Percentiles rank a stretch among this genome's conserved stretches.
These are phyloP conservation scores for Scolopax rusticola DNA, from an alignment of 2,797 vertebrate species.

Conservation along the genomic window DNA sequence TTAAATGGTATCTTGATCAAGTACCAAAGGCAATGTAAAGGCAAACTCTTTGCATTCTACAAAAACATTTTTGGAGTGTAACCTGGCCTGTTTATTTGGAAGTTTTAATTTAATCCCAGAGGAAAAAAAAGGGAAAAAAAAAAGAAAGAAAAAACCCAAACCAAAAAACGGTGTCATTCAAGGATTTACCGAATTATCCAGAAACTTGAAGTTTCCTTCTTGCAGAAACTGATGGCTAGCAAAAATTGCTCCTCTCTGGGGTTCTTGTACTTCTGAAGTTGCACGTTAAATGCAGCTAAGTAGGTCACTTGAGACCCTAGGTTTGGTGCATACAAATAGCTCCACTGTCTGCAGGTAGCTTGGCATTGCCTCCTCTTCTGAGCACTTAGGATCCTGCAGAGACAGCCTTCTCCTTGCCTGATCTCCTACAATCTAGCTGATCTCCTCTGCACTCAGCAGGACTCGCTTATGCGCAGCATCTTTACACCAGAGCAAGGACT, in stretches of 20 bases:
- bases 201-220: background rate
- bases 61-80: background rate
- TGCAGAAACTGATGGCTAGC: background rate
- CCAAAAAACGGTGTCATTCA: background rate
- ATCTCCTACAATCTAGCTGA: background rate
- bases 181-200: background rate
- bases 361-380: background rate
- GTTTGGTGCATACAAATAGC: background rate
- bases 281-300: background rate
- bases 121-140: no score
- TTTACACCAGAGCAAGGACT: background rate
- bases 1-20: background rate
- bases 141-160: background rate
- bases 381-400: background rate
- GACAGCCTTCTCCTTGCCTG: background rate
- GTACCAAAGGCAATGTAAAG: background rate
- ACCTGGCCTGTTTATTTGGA: background rate
- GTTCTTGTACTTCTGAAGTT: background rate
- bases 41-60: background rate
- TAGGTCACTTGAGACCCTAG: background rate
- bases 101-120: background rate
- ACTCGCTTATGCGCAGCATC: background rate
- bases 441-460: background rate
- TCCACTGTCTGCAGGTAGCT: background rate
- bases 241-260: background rate